A percentile compares a stretch with the other conserved stretches of the same genome.
phyloP scores from a whole-genome alignment of 35 echinoderm and acorn worm species.

The Apostichopus californicus region DNA sequence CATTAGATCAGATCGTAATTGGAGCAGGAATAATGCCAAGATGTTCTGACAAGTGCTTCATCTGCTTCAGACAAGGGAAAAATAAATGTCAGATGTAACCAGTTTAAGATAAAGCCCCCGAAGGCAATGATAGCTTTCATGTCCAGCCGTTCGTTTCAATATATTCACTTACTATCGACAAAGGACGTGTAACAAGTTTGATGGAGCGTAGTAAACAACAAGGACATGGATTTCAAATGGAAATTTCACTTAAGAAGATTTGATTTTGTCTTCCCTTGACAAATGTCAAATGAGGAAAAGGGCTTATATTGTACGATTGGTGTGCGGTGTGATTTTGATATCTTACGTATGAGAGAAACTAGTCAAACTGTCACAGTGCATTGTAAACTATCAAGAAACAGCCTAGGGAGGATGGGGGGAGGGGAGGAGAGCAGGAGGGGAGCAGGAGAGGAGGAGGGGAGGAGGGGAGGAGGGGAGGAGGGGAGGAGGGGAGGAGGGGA shows the following conservation, averaged over 20 bases:
- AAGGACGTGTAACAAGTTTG: not conserved
- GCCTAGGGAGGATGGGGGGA: too few relatives aligned
- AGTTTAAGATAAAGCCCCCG: not conserved
- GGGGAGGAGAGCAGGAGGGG: too few relatives aligned
- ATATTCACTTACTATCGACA: not conserved
- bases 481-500: too few relatives aligned
- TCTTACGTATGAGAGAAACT: too few relatives aligned
- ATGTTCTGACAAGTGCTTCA: not conserved
- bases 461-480: too few relatives aligned
- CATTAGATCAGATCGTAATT: not conserved
- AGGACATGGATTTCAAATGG: conserved; percentile 1
- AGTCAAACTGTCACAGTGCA: too few relatives aligned
- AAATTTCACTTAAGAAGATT: conserved; percentile 14
- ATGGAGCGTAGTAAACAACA: conserved; percentile 15
- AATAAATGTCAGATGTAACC: not conserved
- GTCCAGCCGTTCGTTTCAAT: not conserved
- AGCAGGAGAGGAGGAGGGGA: too few relatives aligned
- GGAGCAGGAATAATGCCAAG: not conserved
- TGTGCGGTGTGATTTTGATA: too few relatives aligned
- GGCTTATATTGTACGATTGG: too few relatives aligned
- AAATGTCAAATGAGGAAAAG: too few relatives aligned
- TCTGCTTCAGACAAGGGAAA: not conserved
- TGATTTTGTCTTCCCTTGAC: not conserved
- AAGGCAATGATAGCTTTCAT: not conserved
- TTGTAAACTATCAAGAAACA: too few relatives aligned